Base-by-base conservation (phyloP, 2,888 invertebrate species). In the Tetragnatha montana region DNA sequence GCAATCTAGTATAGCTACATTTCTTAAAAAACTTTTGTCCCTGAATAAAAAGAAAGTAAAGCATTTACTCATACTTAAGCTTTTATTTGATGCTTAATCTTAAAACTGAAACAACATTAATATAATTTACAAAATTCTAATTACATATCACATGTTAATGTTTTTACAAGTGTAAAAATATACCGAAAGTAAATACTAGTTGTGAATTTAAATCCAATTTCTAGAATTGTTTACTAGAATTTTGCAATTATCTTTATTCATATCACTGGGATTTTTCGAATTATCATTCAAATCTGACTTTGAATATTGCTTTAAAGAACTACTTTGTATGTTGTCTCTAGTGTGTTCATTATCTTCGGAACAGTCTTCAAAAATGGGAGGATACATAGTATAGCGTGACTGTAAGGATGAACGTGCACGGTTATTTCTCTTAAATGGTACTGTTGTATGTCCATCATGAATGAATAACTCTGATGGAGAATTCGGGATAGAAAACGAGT, bases 321-420 rank as follows among this genome's bases (percentile, higher is more conserved):
- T 50, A 12, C 47, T 68, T 74, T 80, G 71, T 51, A 35, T 47
- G 50, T 21, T 73, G 74, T 88, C 86, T 19, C 70, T 73, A 49
- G 35, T 80, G 73, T 84, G 84, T 84, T 91, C 91, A 6, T 80
- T 70, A 73, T 91, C 91, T 81, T 91, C 91, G 1, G 85, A 91
- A 70, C 91, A 90, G 51, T 91, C 91, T 82, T 91, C 91, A 51
- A 91, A 88, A 71, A 91, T 91, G 2, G 91, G 91, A 17, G 91
- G 91, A 82, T 90, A 91, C 79, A 91, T 86, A 6, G 82, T 84
- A 50, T 91, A 90, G 49, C 86, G 86, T 19, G 91, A 70, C 60
- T 91, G 91, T 22, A 90, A 51, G 10, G 90, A 86, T 51, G 81
- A 73, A 35, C 91, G 85, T 95, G 92, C 95, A 95, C 93, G 94